Evolutionary conservation across 2,888 invertebrate genomes (phyloP), one percentile per base, ranked within the genome.

Genomic region (Sicus ferrugineus): DNA sequence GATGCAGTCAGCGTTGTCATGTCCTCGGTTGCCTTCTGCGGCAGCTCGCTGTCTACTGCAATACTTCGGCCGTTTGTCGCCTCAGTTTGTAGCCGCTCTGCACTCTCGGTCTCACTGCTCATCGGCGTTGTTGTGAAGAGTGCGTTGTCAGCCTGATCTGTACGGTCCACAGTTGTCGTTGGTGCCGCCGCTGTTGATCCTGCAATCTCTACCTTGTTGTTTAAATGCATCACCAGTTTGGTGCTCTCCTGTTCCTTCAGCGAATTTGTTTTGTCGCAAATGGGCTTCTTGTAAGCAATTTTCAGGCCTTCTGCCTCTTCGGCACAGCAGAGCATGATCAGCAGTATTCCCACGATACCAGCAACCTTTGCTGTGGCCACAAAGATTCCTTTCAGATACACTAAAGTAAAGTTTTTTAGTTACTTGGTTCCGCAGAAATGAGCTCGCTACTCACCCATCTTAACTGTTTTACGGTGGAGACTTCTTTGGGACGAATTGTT

Each of bases 231-330:
- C 3, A 19, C 16, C 11, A 46, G 46, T 14, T 42, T 26, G 23
- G 48, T 52, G 5, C 54, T 7, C 3, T 75, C 73, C 9, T 75
- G 77, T 50, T 80, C 78, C 72, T 78, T 80, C 1, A 76, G 48
- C 14, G 50, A 64, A 50, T 75, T 76, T 1, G 68, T 42, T 48
- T 79, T 81, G 50, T 78, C 76, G n/a, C 74, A 73, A 21, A 79
- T 69, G 0, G 79, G 71, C 59, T 81, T 81, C 58, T 80, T 83
- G 69, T 79, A 80, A 0, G 79, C 75, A 2, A 80, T 77, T 70
- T 81, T 81, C 19, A 72, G 78, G 56, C 69, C 63, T 0, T 56
- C 68, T 11, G 71, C 71, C 6, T 72, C 69, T 26, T 68, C 62
- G 48, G 52, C 48, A 46, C 14, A n/a, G 38, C 38, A 50, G 3